Conservation (phyloP, 2,113 vertebrate genomes). For the Carlito syrichta region DNA sequence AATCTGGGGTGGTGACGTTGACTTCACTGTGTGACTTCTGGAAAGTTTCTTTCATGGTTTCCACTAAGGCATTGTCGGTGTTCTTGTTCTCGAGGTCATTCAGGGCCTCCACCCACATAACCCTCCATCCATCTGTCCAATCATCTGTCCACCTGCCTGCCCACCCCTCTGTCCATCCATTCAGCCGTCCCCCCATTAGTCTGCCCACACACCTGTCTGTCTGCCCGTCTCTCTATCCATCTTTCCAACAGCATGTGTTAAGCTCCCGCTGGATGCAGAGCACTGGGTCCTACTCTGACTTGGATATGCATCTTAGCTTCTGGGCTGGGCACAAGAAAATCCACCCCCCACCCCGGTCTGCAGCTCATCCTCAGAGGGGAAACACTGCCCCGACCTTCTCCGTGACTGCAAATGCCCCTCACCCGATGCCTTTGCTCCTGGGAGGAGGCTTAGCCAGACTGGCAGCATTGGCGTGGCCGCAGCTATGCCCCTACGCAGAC, state of each 20-base stretch:
- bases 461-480: too few relatives aligned
- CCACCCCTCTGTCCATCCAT: background rate
- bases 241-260: background rate
- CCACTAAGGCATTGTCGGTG: background rate
- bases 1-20: background rate
- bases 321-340: background rate
- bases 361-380: background rate
- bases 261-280: background rate
- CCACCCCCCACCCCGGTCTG: background rate
- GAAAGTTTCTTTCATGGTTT: background rate
- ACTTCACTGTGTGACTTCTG: background rate
- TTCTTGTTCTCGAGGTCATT: background rate
- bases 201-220: background rate
- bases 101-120: background rate
- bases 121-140: too few relatives aligned
- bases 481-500: background rate
- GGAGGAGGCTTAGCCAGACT: background rate
- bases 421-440: background rate
- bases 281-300: background rate
- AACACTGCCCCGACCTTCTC: background rate
- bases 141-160: too few relatives aligned
- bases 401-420: background rate
- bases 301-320: background rate
- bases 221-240: background rate
- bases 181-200: background rate